Base-by-base conservation (phyloP, 2,113 vertebrate species). In the Sisor rabdophorus region DNA sequence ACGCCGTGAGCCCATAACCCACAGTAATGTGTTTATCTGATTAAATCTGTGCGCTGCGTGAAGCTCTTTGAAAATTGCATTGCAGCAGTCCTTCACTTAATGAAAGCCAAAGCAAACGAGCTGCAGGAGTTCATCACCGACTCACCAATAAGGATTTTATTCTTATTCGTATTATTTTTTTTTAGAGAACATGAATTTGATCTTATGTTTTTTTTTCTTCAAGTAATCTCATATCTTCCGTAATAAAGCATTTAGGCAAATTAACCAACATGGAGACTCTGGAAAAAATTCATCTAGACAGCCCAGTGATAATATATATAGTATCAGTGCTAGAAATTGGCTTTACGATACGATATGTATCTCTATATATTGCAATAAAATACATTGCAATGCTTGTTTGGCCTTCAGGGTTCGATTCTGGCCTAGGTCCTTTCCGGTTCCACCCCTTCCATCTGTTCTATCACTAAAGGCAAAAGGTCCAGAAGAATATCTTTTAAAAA, bases 11-110 rank as follows among this genome's bases (percentile, higher is more conserved):
- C 52, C 63, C 75, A 40, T 81, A 71, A 69, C 69, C 81, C 30
- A 61, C 56, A 75, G 79, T 76, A 81, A 84, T 81, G 64, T 69
- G 79, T 84, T 78, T 76, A 83, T 84, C 81, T 81, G 80, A 82
- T 77, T 71, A 77, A 79, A 80, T 82, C 48, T 73, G 74, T 78
- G 81, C 76, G 16, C 65, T 59, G 79, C 59, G 74, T 68, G 79
- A 81, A 81, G 63, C 74, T 58, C 68, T 70, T 71, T 73, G 72
- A 81, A 44, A 79, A 82, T 81, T 76, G 72, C 70, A 71, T 48
- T 50, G 22, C 76, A 81, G 74, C 75, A 82, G 71, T 77, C 78
- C 71, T 56, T 67, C 40, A 22, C 77, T 80, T 84, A 81, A 76
- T 86, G 84, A 83, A 81, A 80, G 81, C 77, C 77, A 71, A 68